Percentiles rank a stretch among this genome's conserved stretches.
phyloP scores from a whole-genome alignment of 2,797 vertebrate species.

The Syndactyla subalaris region DNA sequence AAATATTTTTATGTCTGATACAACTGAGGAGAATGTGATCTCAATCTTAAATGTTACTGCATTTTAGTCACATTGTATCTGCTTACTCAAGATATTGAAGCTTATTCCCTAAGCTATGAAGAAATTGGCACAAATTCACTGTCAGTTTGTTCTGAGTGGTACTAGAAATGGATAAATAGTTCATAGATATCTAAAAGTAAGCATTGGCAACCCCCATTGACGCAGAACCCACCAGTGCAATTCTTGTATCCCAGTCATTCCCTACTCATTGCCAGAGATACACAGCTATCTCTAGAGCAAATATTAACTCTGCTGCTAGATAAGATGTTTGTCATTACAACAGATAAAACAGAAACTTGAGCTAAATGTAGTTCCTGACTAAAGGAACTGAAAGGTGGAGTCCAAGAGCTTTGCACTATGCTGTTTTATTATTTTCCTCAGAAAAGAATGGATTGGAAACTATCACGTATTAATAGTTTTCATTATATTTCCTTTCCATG shows the following conservation, averaged over 20 bases:
- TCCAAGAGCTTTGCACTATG: neutral
- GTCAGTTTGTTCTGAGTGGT: neutral
- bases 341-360: neutral
- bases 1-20: neutral
- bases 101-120: neutral
- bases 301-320: neutral
- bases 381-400: conserved; percentile 15
- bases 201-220: neutral
- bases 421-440: conserved; percentile 34
- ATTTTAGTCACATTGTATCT: neutral
- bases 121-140: neutral
- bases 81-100: neutral
- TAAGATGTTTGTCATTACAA: neutral
- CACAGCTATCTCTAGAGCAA: neutral
- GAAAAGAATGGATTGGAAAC: conserved; percentile 49
- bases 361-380: neutral
- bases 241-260: neutral
- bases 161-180: neutral
- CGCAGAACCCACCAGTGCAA: neutral
- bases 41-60: neutral
- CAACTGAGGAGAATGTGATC: neutral
- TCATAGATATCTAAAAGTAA: neutral
- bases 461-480: neutral
- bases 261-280: neutral
- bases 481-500: neutral